Evolutionary conservation across 37 sponge, comb jelly and placozoan species (phyloP).

Genomic region (Geodia barretti): DNA sequence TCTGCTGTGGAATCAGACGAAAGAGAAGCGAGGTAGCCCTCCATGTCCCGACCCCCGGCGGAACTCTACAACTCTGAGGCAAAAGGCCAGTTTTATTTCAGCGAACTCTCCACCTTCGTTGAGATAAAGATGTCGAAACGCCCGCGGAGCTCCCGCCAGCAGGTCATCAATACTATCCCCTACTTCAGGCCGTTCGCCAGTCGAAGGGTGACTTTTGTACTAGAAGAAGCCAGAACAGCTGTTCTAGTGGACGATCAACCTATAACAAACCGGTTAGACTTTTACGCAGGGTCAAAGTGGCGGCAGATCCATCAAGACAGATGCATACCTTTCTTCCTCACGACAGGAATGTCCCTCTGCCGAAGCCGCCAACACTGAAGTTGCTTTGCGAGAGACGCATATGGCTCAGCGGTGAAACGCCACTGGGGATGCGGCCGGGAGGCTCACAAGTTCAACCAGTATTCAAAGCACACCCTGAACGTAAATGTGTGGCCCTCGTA

Average conservation of each 20-base stretch:
- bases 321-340: conserved; percentile 57
- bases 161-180: conserved; percentile 40
- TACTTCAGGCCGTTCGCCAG: conserved; percentile 71
- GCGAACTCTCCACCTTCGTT: neutral
- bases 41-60: too few species aligned
- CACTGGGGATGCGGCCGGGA: neutral
- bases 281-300: neutral
- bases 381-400: conserved; percentile 54
- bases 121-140: neutral
- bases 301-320: conserved; percentile 35
- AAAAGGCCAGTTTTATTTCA: neutral
- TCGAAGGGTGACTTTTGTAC: conserved; percentile 39
- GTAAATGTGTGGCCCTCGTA: conserved; percentile 36
- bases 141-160: neutral
- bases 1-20: neutral
- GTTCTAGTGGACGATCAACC: neutral
- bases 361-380: conserved; percentile 26
- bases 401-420: neutral
- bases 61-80: neutral
- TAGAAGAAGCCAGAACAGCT: conserved; percentile 5
- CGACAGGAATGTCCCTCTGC: neutral
- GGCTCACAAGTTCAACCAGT: neutral
- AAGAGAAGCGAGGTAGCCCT: too few species aligned
- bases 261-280: neutral
- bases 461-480: conserved; percentile 5